Evolutionary conservation across 1,140 invertebrate genomes (phyloP).

Genomic region (Hestina assimilis): DNA sequence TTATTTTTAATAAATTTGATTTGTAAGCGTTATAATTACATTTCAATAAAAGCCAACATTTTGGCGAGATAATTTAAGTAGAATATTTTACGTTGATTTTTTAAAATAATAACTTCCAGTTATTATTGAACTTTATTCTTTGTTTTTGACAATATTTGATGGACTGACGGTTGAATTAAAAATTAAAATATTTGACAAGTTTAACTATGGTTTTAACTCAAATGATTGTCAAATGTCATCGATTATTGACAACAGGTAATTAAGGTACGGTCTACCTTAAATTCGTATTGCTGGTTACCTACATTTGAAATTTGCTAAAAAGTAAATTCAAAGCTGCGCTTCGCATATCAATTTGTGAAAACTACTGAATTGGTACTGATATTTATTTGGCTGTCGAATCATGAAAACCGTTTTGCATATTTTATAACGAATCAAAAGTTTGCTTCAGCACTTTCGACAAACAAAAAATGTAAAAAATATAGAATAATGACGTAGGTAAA

Average conservation of each 20-base stretch:
- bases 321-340: too few species aligned
- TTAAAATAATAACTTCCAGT: too few species aligned
- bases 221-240: conserved; percentile 19
- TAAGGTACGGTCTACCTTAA: too few species aligned
- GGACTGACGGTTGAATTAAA: too few species aligned
- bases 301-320: background rate
- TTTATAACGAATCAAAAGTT: background rate
- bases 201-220: background rate
- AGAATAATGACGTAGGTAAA: too few species aligned
- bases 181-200: too few species aligned
- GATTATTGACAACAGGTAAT: background rate
- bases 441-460: background rate
- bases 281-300: too few species aligned
- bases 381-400: conserved; percentile 2
- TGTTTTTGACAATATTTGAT: too few species aligned
- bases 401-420: background rate
- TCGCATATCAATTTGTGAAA: background rate
- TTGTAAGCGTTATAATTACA: conserved; percentile 31
- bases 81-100: too few species aligned
- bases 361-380: conserved; percentile 1
- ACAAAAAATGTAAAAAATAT: too few species aligned
- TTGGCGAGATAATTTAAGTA: background rate
- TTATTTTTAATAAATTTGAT: background rate
- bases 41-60: conserved; percentile 41
- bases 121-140: too few species aligned